Evolutionary conservation across 2,888 invertebrate species (phyloP).

Genomic region (Anaspis maculata): DNA sequence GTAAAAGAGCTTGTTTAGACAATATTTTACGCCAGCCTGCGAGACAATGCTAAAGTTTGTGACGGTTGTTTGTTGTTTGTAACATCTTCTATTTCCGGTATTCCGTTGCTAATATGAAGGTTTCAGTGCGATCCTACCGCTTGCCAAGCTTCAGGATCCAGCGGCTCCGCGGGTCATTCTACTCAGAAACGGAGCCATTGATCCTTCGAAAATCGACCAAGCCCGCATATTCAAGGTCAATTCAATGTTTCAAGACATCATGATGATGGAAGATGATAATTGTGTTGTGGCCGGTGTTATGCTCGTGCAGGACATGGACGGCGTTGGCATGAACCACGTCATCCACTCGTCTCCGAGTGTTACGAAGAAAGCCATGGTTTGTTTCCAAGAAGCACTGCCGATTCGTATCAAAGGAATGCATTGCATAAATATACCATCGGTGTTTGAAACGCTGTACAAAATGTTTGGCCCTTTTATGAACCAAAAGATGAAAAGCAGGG

Average conservation of each 20-base stretch:
- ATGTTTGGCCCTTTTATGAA: conserved; percentile 53
- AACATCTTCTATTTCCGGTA: too few species aligned
- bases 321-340: conserved; percentile 47
- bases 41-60: too few species aligned
- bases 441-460: conserved; percentile 51
- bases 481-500: conserved; percentile 53
- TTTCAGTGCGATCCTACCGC: conserved; percentile 13
- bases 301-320: conserved; percentile 49
- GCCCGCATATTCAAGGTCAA: conserved; percentile 42
- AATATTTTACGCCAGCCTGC: too few species aligned
- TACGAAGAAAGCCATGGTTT: conserved; percentile 45
- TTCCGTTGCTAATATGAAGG: too few species aligned
- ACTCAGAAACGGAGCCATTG: conserved; percentile 28
- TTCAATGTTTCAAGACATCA: conserved; percentile 50
- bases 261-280: conserved; percentile 55
- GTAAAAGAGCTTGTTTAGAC: too few species aligned
- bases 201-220: conserved; percentile 20
- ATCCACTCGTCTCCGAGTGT: conserved; percentile 45
- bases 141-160: conserved; percentile 19
- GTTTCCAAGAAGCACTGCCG: conserved; percentile 53
- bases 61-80: too few species aligned
- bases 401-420: conserved; percentile 51
- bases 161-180: conserved; percentile 33
- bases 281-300: conserved; percentile 47
- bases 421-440: conserved; percentile 50